Conservation (phyloP, 2,888 invertebrate genomes). For the Synanthedon myopaeformis region DNA sequence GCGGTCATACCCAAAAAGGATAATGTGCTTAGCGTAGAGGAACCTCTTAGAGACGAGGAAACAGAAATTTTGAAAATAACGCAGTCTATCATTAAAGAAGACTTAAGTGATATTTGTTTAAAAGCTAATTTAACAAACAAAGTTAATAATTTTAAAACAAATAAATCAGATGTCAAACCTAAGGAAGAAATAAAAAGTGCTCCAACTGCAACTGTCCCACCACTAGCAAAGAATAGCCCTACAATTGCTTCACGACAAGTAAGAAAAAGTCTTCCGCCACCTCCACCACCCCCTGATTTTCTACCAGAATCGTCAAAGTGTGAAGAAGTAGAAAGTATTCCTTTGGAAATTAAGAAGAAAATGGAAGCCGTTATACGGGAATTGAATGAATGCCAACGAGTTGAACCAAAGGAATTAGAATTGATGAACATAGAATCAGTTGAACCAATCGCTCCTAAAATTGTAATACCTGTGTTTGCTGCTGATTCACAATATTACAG, state of each 20-base stretch:
- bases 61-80: conserved; percentile 10
- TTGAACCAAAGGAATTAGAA: conserved; percentile 39
- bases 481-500: conserved; percentile 51
- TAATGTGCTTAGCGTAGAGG: conserved; percentile 17
- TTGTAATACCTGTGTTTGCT: conserved; percentile 58
- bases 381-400: conserved; percentile 50
- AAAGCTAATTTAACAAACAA: neutral
- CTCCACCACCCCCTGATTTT: conserved; percentile 47
- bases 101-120: conserved; percentile 9
- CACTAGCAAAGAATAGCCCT: conserved; percentile 27
- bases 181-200: conserved; percentile 9
- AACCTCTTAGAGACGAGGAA: conserved; percentile 18
- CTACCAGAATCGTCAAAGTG: conserved; percentile 12
- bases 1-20: conserved; percentile 36
- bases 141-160: neutral
- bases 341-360: conserved; percentile 68
- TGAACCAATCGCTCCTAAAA: conserved; percentile 42
- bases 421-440: conserved; percentile 36
- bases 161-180: neutral
- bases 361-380: conserved; percentile 74
- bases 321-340: conserved; percentile 47
- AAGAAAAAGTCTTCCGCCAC: conserved; percentile 55
- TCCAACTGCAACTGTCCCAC: neutral
- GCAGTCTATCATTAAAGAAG: conserved; percentile 15
- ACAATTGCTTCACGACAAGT: conserved; percentile 40